Evolutionary conservation across 2,113 vertebrate genomes (phyloP).

Genomic region (Nycticorax nycticorax): DNA sequence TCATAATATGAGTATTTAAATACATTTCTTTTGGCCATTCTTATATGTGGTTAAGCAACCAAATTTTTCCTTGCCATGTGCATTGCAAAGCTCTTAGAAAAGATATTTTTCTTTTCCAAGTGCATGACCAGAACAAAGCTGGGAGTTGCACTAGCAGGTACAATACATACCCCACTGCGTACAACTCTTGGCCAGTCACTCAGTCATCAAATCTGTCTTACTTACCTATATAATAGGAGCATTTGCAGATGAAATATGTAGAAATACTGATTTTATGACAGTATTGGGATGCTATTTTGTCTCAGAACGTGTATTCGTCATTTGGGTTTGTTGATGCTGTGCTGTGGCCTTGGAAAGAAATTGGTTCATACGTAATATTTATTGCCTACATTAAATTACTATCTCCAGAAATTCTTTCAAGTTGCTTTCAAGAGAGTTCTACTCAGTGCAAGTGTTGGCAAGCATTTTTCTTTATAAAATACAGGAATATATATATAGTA

Average conservation of each 20-base stretch:
- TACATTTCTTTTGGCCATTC: background rate
- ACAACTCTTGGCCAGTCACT: background rate
- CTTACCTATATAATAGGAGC: background rate
- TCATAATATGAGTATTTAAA: background rate
- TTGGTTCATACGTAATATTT: background rate
- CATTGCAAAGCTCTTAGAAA: background rate
- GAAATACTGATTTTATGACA: background rate
- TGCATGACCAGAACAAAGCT: background rate
- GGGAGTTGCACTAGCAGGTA: background rate
- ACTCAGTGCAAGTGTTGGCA: background rate
- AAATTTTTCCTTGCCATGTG: background rate
- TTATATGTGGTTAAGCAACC: background rate
- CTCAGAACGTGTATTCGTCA: background rate
- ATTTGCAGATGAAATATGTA: background rate
- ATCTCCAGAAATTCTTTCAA: background rate
- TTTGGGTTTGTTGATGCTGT: background rate
- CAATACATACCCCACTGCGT: background rate
- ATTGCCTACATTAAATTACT: background rate
- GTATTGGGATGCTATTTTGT: background rate
- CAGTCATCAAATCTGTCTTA: background rate
- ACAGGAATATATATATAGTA: no score
- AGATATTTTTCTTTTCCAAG: background rate
- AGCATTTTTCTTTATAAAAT: background rate
- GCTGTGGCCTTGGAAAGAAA: background rate
- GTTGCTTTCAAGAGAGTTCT: background rate